Conservation (phyloP, 2,888 invertebrate genomes). For the Subacronicta megacephala region DNA sequence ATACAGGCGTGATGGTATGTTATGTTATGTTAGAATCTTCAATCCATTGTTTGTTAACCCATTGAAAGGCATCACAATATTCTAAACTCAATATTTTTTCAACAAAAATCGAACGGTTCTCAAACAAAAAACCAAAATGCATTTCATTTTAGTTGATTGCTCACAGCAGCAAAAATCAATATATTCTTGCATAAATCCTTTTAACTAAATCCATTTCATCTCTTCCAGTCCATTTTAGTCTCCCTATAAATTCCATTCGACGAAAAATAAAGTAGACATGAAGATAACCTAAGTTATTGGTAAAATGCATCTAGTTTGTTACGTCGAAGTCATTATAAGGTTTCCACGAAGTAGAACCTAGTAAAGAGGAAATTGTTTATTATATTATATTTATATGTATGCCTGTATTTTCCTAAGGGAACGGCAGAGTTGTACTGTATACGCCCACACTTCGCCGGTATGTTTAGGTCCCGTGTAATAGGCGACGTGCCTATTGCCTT, state of each 20-base stretch:
- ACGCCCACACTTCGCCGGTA: no score
- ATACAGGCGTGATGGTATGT: no score
- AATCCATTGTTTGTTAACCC: no score
- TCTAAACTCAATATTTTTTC: no score
- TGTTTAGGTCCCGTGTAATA: no score
- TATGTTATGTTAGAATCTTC: no score
- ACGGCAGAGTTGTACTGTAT: no score
- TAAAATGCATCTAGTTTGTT: constrained; percentile 43
- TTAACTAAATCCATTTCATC: background rate
- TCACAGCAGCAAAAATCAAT: background rate
- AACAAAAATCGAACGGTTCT: background rate
- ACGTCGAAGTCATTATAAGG: constrained; percentile 16
- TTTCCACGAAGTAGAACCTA: constrained; percentile 3
- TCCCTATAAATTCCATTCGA: constrained; percentile 39
- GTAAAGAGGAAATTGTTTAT: no score
- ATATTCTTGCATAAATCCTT: background rate
- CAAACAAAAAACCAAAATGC: background rate
- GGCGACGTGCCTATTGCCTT: no score
- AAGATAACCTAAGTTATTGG: constrained; percentile 46
- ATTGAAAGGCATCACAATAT: background rate
- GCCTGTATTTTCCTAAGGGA: no score
- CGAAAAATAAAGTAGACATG: constrained; percentile 39
- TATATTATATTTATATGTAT: no score
- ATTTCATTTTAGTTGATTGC: background rate
- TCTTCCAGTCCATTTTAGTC: constrained; percentile 47